Evolutionary conservation across 2,113 vertebrate genomes (phyloP).

Genomic region (Colaptes auratus): DNA sequence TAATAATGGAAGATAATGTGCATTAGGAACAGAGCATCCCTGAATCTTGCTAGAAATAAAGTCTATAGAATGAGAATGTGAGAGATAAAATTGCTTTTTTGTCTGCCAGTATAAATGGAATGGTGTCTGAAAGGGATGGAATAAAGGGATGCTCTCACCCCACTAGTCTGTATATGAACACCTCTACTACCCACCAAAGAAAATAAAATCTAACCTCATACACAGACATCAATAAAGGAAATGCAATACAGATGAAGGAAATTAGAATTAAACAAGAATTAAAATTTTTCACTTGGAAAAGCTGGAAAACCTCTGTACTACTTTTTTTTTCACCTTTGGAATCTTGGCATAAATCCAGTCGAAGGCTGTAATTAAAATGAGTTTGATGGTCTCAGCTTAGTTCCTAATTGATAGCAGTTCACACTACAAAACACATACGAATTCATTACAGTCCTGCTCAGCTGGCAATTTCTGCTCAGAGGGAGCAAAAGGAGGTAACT

Average conservation of each 20-base stretch:
- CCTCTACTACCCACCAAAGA: not conserved
- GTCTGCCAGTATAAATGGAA: slow-evolving; percentile 24
- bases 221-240: not conserved
- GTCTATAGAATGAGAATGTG: slow-evolving; percentile 25
- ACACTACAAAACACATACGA: slow-evolving; percentile 38
- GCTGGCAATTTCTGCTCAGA: slow-evolving; percentile 25
- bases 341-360: slow-evolving; percentile 53
- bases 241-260: not conserved
- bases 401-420: slow-evolving; percentile 48
- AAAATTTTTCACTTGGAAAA: slow-evolving; percentile 35
- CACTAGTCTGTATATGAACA: not conserved
- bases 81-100: slow-evolving; percentile 53
- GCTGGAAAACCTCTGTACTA: not conserved
- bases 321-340: slow-evolving; percentile 23
- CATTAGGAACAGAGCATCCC: slow-evolving; percentile 19
- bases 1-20: slow-evolving; percentile 42
- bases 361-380: slow-evolving; percentile 62
- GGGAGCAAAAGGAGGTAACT: not conserved
- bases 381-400: slow-evolving; percentile 50
- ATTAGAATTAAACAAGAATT: not conserved
- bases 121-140: slow-evolving; percentile 4
- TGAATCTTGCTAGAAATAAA: slow-evolving; percentile 64
- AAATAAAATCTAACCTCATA: not conserved
- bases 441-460: slow-evolving; percentile 18
- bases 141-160: slow-evolving; percentile 33